Conservation (phyloP, 2,113 vertebrate genomes). For the Miniopterus natalensis region DNA sequence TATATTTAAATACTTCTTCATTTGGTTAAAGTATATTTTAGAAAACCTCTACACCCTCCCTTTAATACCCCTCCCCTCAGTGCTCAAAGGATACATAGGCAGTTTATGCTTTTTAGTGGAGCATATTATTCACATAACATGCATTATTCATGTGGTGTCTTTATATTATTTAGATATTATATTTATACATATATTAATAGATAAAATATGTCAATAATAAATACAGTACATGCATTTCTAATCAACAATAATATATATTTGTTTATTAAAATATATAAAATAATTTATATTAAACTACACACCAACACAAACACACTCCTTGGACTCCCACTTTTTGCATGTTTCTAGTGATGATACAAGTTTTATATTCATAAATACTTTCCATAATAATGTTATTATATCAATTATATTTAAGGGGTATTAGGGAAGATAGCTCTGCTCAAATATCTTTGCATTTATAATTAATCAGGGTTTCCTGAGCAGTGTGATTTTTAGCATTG, state of each 20-base stretch:
- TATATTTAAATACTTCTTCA: background rate
- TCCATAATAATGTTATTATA: background rate
- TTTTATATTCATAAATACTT: background rate
- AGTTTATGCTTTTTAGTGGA: background rate
- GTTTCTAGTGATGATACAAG: background rate
- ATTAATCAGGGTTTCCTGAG: background rate
- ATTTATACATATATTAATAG: background rate
- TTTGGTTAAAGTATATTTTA: background rate
- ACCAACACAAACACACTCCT: background rate
- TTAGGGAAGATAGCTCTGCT: background rate
- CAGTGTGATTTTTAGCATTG: background rate
- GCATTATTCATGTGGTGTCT: background rate
- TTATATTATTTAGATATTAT: background rate
- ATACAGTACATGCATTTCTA: background rate
- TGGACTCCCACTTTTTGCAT: background rate
- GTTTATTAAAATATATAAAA: background rate
- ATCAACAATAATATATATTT: background rate
- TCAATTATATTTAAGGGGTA: background rate
- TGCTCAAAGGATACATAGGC: fast-evolving
- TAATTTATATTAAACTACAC: background rate
- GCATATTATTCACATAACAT: background rate
- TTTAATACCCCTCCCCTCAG: background rate
- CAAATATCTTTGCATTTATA: background rate
- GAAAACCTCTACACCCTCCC: background rate
- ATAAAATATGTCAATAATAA: background rate